These are phyloP conservation scores for Aradophagus sp. DNA, from an alignment of 1,140 invertebrate species.

Conservation along the genomic window DNA sequence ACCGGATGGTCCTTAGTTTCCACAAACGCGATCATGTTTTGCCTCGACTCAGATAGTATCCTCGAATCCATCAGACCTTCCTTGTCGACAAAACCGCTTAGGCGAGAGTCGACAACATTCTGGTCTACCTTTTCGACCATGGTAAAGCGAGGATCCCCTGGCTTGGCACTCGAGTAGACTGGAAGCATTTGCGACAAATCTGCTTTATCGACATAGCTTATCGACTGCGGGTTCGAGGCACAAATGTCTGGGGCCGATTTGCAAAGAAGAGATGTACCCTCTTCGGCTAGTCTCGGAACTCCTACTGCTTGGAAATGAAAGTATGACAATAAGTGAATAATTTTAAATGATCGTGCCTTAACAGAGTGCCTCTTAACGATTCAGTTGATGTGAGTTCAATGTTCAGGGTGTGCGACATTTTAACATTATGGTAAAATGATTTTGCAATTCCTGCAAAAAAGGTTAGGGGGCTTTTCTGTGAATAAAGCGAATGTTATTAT, in stretches of 20 bases:
- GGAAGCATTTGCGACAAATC: constrained; percentile 72
- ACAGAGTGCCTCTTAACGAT: background rate
- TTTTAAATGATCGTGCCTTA: too few relatives aligned
- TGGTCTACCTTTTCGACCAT: constrained; percentile 69
- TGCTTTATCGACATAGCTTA: constrained; percentile 73
- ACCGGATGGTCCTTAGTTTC: constrained; percentile 67
- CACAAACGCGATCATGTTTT: constrained; percentile 71
- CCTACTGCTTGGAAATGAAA: constrained; percentile 46
- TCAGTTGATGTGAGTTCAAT: background rate
- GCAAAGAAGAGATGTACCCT: constrained; percentile 71
- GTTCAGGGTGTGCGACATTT: too few relatives aligned
- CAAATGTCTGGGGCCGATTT: constrained; percentile 73
- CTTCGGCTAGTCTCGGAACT: constrained; percentile 66
- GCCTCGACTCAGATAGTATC: constrained; percentile 68
- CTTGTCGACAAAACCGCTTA: constrained; percentile 72
- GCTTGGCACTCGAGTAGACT: constrained; percentile 67
- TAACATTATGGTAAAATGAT: too few relatives aligned
- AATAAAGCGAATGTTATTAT: too few relatives aligned
- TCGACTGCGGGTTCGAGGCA: constrained; percentile 71
- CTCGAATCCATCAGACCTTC: constrained; percentile 72
- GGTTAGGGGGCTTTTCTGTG: too few relatives aligned
- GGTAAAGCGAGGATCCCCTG: constrained; percentile 64
- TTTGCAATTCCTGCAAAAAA: too few relatives aligned
- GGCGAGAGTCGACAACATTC: constrained; percentile 67
- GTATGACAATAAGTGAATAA: too few relatives aligned